Conservation (phyloP, 1,140 invertebrate species). For the Drosophila arizonae region DNA sequence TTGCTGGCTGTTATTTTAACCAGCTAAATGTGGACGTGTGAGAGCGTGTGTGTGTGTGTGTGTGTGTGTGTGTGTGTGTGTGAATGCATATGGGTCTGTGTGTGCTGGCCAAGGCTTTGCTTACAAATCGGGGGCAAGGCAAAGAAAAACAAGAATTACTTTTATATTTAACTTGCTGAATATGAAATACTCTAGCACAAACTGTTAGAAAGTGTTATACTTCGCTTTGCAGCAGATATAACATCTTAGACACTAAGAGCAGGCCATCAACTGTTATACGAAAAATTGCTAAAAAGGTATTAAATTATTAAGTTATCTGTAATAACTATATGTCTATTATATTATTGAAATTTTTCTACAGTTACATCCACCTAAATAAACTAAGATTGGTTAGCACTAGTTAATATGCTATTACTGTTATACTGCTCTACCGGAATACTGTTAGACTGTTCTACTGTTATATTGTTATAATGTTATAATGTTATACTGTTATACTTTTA, state of each 20-base stretch:
- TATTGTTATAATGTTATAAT: not conserved
- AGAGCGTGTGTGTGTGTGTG: slow-evolving; percentile 28
- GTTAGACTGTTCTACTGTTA: not conserved
- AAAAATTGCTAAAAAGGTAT: too few species aligned
- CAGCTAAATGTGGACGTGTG: slow-evolving; percentile 46
- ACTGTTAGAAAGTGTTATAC: not conserved
- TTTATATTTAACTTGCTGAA: not conserved
- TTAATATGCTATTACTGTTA: too few species aligned
- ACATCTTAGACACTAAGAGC: too few species aligned
- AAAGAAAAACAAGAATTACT: not conserved
- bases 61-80: slow-evolving; percentile 12
- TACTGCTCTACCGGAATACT: too few species aligned
- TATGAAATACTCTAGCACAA: not conserved
- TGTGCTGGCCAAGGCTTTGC: slow-evolving; percentile 17
- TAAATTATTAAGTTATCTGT: too few species aligned
- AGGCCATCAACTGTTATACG: too few species aligned
- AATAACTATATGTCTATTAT: too few species aligned
- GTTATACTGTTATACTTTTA: not conserved
- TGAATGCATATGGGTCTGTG: not conserved
- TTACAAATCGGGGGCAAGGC: slow-evolving; percentile 10
- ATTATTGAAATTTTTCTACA: too few species aligned
- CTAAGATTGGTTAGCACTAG: too few species aligned
- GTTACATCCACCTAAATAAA: too few species aligned
- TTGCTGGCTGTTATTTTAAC: slow-evolving; percentile 68
- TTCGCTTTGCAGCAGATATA: too few species aligned